These are phyloP conservation scores for Trichopria drosophilae DNA, from an alignment of 2,888 invertebrate species.

Conservation along the genomic window DNA sequence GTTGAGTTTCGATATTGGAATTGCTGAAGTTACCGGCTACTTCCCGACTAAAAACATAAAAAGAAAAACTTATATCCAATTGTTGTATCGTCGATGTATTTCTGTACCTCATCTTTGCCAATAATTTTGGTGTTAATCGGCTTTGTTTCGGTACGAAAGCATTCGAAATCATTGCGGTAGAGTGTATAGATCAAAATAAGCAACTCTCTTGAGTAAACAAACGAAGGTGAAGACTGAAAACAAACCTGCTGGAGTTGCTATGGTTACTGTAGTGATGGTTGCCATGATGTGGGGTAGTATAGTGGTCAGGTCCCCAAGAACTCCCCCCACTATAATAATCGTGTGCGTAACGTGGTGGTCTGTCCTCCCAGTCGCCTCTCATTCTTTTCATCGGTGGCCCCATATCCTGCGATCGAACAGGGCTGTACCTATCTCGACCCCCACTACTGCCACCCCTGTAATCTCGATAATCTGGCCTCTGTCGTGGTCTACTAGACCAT, in stretches of 20 bases:
- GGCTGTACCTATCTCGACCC: constrained; percentile 63
- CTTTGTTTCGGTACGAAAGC: no score
- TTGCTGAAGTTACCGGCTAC: constrained; percentile 56
- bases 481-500: constrained; percentile 66
- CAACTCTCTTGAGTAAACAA: constrained; percentile 7
- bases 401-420: constrained; percentile 75
- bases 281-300: constrained; percentile 62
- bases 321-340: constrained; percentile 46
- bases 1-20: constrained; percentile 72
- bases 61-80: constrained; percentile 3
- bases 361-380: constrained; percentile 72
- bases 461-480: constrained; percentile 77
- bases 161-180: no score
- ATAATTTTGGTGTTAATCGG: constrained; percentile 50
- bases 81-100: not conserved
- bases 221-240: constrained; percentile 30
- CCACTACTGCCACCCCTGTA: constrained; percentile 71
- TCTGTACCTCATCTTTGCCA: constrained; percentile 49
- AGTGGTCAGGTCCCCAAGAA: constrained; percentile 52
- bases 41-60: constrained; percentile 47
- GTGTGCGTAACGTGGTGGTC: constrained; percentile 47
- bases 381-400: constrained; percentile 78
- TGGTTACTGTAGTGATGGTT: constrained; percentile 68
- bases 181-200: not conserved
- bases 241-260: constrained; percentile 51